A percentile compares a stretch with the other conserved stretches of the same genome.
Evolutionary conservation across 2,797 vertebrate species (phyloP).

Genomic region (Megalops cyprinoides): DNA sequence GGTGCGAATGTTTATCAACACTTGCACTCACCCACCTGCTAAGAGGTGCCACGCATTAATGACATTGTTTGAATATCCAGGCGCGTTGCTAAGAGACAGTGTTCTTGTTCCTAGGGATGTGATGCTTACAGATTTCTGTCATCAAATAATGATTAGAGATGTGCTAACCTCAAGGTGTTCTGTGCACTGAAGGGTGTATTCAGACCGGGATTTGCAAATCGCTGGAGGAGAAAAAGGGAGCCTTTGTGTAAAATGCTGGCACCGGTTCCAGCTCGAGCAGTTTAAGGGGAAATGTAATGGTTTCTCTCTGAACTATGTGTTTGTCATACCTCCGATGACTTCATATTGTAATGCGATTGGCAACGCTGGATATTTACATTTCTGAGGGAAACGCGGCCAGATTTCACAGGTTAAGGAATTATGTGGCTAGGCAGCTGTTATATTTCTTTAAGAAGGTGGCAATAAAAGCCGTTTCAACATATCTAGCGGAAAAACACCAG

Average conservation of each 20-base stretch:
- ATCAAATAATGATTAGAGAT: constrained; percentile 99
- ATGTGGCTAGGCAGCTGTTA: constrained; percentile 49
- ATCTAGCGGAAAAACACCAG: constrained; percentile 48
- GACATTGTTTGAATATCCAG: constrained; percentile 98
- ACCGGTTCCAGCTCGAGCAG: constrained; percentile 46
- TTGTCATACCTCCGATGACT: constrained; percentile 4
- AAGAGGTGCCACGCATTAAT: constrained; percentile 99
- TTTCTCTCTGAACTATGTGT: constrained; percentile 36
- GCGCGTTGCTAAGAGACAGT: constrained; percentile 98
- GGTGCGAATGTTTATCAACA: constrained; percentile 92
- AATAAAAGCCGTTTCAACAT: constrained; percentile 46
- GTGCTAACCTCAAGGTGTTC: constrained; percentile 78
- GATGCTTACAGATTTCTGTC: constrained; percentile 92
- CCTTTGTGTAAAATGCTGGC: constrained; percentile 59
- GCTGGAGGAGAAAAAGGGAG: constrained; percentile 57
- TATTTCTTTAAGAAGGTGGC: constrained; percentile 63
- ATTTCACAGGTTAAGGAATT: constrained; percentile 47
- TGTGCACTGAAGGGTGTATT: constrained; percentile 79
- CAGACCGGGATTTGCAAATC: constrained; percentile 83
- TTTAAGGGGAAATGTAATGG: constrained; percentile 43
- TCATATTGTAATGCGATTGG: constrained; percentile 10
- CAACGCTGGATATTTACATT: constrained; percentile 23
- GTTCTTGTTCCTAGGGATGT: constrained; percentile 81
- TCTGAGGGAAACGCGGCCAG: constrained; percentile 13
- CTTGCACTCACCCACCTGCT: constrained; percentile 98